Conservation (phyloP, 2,797 vertebrate genomes). For the Eidolon dupreanum region DNA sequence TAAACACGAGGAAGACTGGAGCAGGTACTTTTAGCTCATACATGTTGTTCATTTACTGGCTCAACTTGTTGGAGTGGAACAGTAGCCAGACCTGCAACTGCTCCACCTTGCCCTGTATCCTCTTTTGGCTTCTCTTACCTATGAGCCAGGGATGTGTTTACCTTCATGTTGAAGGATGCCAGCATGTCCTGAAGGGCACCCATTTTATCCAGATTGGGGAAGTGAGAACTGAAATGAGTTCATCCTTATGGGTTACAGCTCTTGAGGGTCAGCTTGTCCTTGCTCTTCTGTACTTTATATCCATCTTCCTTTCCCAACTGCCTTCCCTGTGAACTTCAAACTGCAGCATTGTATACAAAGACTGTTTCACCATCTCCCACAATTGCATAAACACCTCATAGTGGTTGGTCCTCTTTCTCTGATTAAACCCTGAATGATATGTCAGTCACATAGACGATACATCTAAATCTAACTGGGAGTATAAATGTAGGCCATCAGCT, state of each 20-base stretch:
- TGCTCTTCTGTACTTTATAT: not conserved
- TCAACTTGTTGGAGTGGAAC: not conserved
- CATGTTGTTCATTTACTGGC: not conserved
- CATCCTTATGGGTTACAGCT: not conserved
- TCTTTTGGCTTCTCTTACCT: not conserved
- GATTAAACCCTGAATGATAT: not conserved
- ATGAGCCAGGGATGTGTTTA: not conserved
- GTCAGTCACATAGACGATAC: not conserved
- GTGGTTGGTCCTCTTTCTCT: not conserved
- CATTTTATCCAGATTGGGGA: not conserved
- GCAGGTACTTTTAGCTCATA: not conserved
- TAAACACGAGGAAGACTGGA: not conserved
- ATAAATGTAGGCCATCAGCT: not conserved
- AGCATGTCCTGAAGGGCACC: not conserved
- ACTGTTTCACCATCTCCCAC: not conserved
- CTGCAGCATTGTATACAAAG: not conserved
- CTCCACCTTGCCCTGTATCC: not conserved
- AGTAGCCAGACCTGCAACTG: not conserved
- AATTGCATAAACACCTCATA: not conserved
- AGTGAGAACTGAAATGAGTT: not conserved
- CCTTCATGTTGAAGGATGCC: not conserved
- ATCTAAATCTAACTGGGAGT: conserved; percentile 7
- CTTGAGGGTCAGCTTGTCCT: not conserved
- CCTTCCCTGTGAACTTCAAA: conserved; percentile 15
- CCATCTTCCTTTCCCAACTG: not conserved